phyloP scores from a whole-genome alignment of 1,140 invertebrate genomes.

The Capitella teleta region DNA sequence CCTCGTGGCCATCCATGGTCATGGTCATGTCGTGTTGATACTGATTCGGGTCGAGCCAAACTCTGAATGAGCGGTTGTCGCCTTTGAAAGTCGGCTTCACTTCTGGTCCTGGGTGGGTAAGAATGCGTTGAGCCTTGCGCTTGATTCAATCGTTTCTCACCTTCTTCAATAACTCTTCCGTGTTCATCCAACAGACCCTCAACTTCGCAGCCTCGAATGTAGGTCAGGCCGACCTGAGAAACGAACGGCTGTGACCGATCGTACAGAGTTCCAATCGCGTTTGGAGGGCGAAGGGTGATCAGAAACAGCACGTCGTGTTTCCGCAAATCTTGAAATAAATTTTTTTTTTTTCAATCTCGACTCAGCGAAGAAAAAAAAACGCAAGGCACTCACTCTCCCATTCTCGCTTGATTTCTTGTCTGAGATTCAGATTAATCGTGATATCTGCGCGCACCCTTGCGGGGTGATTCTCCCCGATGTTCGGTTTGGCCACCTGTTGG shows the following conservation, averaged over 20 bases:
- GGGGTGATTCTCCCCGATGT: constrained; percentile 78
- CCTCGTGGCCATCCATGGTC: constrained; percentile 57
- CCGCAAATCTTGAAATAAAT: constrained; percentile 50
- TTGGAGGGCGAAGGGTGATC: constrained; percentile 73
- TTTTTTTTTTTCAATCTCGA: no score
- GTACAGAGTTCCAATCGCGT: constrained; percentile 57
- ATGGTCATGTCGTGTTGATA: constrained; percentile 78
- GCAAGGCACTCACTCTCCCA: constrained; percentile 86
- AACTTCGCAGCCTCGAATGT: constrained; percentile 93
- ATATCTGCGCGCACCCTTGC: constrained; percentile 89
- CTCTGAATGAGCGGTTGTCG: constrained; percentile 80
- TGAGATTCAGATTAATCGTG: constrained; percentile 71
- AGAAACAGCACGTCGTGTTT: constrained; percentile 98
- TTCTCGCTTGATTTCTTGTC: constrained; percentile 83
- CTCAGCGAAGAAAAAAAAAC: no score
- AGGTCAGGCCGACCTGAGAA: constrained; percentile 64
- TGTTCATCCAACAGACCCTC: constrained; percentile 96
- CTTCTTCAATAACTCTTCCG: constrained; percentile 94
- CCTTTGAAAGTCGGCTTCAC: constrained; percentile 60
- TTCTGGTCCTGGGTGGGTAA: constrained; percentile 49
- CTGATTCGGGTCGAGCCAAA: constrained; percentile 92
- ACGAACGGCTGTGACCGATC: constrained; percentile 36
- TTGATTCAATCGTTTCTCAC: constrained; percentile 15
- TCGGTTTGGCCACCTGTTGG: constrained; percentile 47
- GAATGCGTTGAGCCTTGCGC: neutral